Percentiles rank a stretch among this genome's conserved stretches.
phyloP scores from a whole-genome alignment of 2,888 invertebrate genomes.

The Ptychoptera contaminata region DNA sequence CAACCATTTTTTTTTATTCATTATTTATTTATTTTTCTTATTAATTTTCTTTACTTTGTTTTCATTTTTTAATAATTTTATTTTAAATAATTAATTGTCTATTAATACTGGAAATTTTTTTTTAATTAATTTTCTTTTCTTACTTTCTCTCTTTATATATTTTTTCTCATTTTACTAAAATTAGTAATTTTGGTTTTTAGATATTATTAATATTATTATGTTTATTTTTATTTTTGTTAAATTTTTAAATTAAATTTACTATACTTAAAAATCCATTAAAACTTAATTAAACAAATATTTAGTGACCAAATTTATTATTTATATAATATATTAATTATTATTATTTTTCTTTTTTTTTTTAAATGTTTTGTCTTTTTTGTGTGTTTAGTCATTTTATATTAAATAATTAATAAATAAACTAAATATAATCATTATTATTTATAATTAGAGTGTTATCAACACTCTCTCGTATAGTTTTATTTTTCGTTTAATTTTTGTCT shows the following conservation, averaged over 20 bases:
- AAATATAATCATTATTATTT: neutral
- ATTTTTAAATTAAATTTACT: neutral
- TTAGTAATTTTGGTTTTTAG: too few relatives aligned
- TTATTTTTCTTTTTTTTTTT: constrained; percentile 1
- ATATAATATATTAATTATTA: neutral
- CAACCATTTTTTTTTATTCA: constrained; percentile 12
- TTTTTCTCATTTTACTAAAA: neutral
- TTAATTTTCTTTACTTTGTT: constrained; percentile 2
- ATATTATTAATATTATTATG: neutral
- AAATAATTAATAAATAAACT: neutral
- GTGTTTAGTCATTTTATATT: neutral
- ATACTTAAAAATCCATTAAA: neutral
- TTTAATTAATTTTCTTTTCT: neutral
- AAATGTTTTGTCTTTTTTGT: neutral
- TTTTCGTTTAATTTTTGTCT: neutral
- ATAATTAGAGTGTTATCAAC: neutral
- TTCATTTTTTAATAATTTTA: constrained; percentile 2
- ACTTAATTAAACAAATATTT: neutral
- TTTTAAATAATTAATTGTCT: constrained; percentile 1
- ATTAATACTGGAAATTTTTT: constrained; percentile 8
- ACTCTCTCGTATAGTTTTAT: neutral
- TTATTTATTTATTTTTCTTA: too few relatives aligned
- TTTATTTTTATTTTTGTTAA: constrained; percentile 1
- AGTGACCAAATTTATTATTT: neutral
- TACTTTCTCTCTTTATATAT: neutral